These are phyloP conservation scores for Gallinago solitaria DNA, from an alignment of 2,797 vertebrate genomes.

Conservation along the genomic window DNA sequence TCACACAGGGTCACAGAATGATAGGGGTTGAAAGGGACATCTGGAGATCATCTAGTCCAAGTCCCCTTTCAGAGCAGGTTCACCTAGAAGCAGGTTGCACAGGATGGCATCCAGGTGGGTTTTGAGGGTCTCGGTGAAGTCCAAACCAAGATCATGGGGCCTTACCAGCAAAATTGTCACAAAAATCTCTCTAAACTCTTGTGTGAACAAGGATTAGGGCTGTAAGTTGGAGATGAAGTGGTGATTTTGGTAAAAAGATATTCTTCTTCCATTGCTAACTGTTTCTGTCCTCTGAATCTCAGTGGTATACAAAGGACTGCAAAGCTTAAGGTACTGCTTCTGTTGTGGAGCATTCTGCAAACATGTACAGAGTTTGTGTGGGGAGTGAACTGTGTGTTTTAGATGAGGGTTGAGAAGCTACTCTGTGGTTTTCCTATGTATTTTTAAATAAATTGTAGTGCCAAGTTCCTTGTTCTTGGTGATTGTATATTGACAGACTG, in stretches of 20 bases:
- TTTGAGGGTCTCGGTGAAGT: background rate
- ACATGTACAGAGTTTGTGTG: background rate
- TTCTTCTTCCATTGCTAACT: background rate
- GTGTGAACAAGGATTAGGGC: background rate
- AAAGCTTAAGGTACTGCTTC: background rate
- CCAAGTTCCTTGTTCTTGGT: constrained; percentile 35
- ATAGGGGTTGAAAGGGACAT: too few species aligned
- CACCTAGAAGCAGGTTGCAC: too few species aligned
- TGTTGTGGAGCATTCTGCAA: background rate
- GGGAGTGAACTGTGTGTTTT: background rate
- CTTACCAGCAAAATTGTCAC: background rate
- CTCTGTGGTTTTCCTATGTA: background rate
- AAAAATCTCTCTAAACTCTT: background rate
- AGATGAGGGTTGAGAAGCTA: background rate
- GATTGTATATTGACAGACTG: constrained; percentile 18
- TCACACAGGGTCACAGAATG: too few species aligned
- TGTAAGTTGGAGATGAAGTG: background rate
- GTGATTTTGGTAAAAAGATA: background rate
- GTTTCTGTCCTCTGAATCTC: background rate
- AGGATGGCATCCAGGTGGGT: too few species aligned
- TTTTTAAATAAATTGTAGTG: background rate
- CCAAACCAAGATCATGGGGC: background rate
- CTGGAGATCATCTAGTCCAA: too few species aligned
- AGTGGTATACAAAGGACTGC: background rate
- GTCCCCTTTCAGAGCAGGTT: too few species aligned